Conservation (phyloP, 2,113 vertebrate species). For the Castor canadensis region DNA sequence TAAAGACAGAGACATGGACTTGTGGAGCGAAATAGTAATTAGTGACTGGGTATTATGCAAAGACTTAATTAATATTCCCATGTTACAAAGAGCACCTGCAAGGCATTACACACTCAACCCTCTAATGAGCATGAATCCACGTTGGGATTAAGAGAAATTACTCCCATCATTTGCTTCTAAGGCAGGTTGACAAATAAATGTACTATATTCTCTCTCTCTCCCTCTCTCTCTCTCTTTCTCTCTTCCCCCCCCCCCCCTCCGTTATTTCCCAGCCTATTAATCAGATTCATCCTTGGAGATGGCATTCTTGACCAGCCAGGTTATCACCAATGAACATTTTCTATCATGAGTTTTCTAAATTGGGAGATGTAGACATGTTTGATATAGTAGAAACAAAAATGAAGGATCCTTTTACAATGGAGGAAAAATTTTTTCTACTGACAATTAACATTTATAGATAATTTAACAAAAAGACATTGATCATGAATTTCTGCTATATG, state of each 20-base stretch:
- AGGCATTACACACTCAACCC: constrained; percentile 9
- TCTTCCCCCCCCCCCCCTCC: too few relatives aligned
- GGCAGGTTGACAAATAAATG: constrained; percentile 64
- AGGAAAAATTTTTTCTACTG: constrained; percentile 10
- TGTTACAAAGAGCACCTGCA: constrained; percentile 79
- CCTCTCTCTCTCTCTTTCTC: too few relatives aligned
- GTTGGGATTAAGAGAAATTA: constrained; percentile 53
- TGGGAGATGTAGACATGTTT: neutral
- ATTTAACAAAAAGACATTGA: neutral
- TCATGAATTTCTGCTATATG: neutral
- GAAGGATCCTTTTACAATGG: neutral
- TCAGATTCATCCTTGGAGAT: constrained; percentile 43
- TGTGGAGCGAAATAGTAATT: constrained; percentile 70
- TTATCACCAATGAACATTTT: neutral
- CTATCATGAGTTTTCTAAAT: neutral
- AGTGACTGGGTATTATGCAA: constrained; percentile 59
- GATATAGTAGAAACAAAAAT: constrained; percentile 1
- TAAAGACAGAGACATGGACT: constrained; percentile 57
- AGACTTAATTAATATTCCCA: constrained; percentile 78
- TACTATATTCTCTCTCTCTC: too few relatives aligned
- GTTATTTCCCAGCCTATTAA: constrained; percentile 45
- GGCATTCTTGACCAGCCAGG: neutral
- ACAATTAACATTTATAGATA: neutral
- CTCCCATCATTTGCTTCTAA: constrained; percentile 45
- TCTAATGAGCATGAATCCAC: constrained; percentile 61